Evolutionary conservation across 2,888 invertebrate species (phyloP), one percentile per base, ranked within the genome.

Genomic region (Aricia artaxerxes): DNA sequence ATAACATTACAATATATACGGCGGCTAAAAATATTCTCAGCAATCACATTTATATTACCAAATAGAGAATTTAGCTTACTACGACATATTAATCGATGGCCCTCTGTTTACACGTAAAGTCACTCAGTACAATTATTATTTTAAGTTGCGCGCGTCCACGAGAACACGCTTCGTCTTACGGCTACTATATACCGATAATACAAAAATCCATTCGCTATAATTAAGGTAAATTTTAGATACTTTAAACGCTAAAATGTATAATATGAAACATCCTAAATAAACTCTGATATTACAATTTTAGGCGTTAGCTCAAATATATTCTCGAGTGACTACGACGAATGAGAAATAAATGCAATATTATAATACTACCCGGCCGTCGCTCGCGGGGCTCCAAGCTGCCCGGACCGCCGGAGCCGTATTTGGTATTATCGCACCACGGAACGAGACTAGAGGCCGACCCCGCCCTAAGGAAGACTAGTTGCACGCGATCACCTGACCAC

Each of bases 281-380:
- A 94, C 93, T 94, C 94, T 94, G 94, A 94, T 94, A 94, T 94
- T 92, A 93, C 93, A 94, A 93, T 92, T 93, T 92, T 94, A 94
- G 94, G 93, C 94, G 90, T 94, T 93, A 93, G 93, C 91, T 92
- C 93, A 92, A 92, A 91, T 92, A 92, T 92, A 93, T 91, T 92
- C 88, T 92, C 89, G 93, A 93, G 93, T 93, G 93, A 94, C 94
- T 94, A 94, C 92, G 93, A 93, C 88, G 87, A 89, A 92, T 91
- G 91, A 92, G 92, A 92, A 93, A 93, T 94, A 94, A 94, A 94
- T 94, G 94, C 94, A 94, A 90, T 93, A 91, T 85, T 89, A 91
- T 94, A 94, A 94, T 94, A 94, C 93, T 93, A 92, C 87, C 90
- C 91, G 90, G 90, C 89, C 91, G 88, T 88, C 89, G 89, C 88